Base-by-base conservation (phyloP, 2,113 vertebrate species). In the Boulengeromyrus knoepffleri region DNA sequence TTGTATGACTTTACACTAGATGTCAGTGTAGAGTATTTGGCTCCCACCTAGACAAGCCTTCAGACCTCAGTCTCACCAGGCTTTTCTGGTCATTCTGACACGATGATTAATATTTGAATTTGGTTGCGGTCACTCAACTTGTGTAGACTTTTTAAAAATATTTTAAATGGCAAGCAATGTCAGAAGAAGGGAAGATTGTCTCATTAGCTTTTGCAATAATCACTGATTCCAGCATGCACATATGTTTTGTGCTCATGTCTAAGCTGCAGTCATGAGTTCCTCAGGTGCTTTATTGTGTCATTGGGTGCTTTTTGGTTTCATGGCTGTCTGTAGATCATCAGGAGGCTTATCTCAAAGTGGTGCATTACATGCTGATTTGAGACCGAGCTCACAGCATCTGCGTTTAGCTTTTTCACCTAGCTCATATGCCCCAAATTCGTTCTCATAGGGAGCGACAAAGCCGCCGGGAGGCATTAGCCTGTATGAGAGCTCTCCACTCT, bases 1-100 rank as follows among this genome's bases (percentile, higher is more conserved):
- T 90, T 77, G 87, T 87, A 47, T 45, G 45, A 58, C 89, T 80
- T 36, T 90, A 93, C 94, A 94, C 94, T 94, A 95, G 94, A 91
- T 93, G 94, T 94, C 94, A 95, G 93, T 94, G 90, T 94, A 27
- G 62, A 27, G 93, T 90, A 92, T 93, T 83, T 93, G 52, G 85
- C 90, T 92, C 90, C 66, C 9, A 36, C 27, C 46, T 36, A 46
- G 27, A 19, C 24, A 39, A 24, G 36, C 15, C 49, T 83, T 52
- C 9, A 42, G 49, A 52, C 7, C 70, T 42, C 27, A 24, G 88
- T 36, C 36, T 88, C 36, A 42, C 36, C 31, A 42, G 31, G 6
- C n/a, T 88, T 21, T 56, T 52, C 83, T 46, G 45, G 24, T 45
- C 39, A 42, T 85, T 85, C 45, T 7, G 19, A 85, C 83, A 85